phyloP scores from a whole-genome alignment of 53 echinoderm and acorn worm genomes.

The Zoroaster sp. region DNA sequence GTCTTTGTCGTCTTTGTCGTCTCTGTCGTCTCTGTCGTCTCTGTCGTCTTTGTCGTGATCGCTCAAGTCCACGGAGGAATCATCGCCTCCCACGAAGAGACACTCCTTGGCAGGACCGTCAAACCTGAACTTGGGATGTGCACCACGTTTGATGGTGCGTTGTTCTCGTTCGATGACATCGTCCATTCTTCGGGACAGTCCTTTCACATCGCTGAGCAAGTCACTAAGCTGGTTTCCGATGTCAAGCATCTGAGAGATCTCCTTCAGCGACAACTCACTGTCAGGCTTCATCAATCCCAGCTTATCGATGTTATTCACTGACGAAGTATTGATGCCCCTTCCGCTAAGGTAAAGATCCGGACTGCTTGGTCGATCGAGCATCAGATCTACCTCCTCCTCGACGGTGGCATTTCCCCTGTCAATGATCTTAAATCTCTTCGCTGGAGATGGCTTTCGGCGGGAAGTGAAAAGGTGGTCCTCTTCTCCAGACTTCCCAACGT shows the following conservation, averaged over 20 bases:
- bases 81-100: neutral
- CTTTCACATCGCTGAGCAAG: neutral
- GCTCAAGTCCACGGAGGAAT: constrained; percentile 11
- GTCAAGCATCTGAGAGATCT: neutral
- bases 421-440: constrained; percentile 5
- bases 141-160: neutral
- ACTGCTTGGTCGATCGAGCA: constrained; percentile 3
- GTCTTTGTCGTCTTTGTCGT: no score
- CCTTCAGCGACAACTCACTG: constrained; percentile 10
- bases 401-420: neutral
- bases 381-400: neutral
- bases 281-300: no score
- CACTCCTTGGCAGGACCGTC: neutral
- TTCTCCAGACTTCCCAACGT: neutral
- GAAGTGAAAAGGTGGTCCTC: neutral
- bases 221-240: neutral
- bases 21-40: neutral
- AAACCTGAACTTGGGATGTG: neutral
- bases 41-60: no score
- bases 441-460: neutral
- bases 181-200: neutral
- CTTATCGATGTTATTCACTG: no score
- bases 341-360: neutral
- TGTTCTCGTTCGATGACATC: neutral
- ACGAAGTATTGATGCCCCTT: no score